Conservation (phyloP, 1,140 invertebrate genomes). For the Tigriopus japonicus region DNA sequence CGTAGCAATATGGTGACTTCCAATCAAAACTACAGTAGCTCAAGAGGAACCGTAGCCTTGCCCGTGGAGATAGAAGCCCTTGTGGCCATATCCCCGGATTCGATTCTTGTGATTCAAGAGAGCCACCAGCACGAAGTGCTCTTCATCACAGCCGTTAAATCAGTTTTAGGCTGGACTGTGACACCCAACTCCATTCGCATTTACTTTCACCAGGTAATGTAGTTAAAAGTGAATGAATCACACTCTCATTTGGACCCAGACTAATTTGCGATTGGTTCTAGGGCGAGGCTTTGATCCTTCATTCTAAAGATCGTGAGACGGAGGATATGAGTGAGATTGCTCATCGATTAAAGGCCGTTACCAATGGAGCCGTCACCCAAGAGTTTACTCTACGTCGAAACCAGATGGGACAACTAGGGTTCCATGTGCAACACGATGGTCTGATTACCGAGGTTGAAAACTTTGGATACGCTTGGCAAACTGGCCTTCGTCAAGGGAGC, state of each 20-base stretch:
- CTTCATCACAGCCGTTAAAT: constrained; percentile 7
- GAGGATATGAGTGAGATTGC: constrained; percentile 62
- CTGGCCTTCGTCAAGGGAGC: constrained; percentile 70
- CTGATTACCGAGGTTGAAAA: constrained; percentile 81
- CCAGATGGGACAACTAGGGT: constrained; percentile 66
- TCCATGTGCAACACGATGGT: constrained; percentile 88
- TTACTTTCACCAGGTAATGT: constrained; percentile 10
- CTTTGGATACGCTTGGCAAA: constrained; percentile 64
- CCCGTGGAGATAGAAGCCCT: constrained; percentile 46
- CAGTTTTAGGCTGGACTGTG: constrained; percentile 21
- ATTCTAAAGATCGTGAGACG: constrained; percentile 32
- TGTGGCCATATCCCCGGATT: constrained; percentile 67
- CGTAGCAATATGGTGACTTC: background rate
- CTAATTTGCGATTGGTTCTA: too few relatives aligned
- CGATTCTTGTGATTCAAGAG: constrained; percentile 67
- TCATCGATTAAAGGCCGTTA: constrained; percentile 45
- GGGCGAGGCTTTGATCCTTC: constrained; percentile 12
- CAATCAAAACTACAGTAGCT: too few relatives aligned
- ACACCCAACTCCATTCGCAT: constrained; percentile 17
- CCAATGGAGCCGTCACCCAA: constrained; percentile 46
- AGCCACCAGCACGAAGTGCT: constrained; percentile 53
- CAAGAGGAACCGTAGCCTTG: too few relatives aligned
- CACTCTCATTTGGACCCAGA: too few relatives aligned
- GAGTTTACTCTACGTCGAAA: constrained; percentile 57
- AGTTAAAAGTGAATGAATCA: too few relatives aligned